A percentile compares a stretch with the other conserved stretches of the same genome.
phyloP scores from a whole-genome alignment of 2,113 vertebrate species.

The Oncorhynchus gorbuscha region DNA sequence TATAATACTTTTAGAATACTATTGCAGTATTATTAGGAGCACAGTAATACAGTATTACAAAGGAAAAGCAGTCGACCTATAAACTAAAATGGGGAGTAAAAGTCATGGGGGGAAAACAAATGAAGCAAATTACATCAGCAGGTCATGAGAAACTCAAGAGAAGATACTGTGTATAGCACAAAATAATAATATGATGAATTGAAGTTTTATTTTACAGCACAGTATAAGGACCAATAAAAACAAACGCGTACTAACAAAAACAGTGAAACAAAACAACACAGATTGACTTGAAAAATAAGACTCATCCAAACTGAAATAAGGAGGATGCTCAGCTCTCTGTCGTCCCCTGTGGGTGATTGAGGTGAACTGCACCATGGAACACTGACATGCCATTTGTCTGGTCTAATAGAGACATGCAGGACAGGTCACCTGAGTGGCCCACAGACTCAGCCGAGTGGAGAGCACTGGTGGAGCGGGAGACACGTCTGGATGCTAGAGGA shows the following conservation, averaged over 20 bases:
- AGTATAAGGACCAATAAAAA: not conserved
- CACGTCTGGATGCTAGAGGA: constrained; percentile 85
- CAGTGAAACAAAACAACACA: not conserved
- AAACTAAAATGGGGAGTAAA: not conserved
- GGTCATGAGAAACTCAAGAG: not conserved
- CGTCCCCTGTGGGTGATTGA: constrained; percentile 14
- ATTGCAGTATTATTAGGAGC: not conserved
- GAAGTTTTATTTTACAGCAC: not conserved
- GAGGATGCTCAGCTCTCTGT: not conserved
- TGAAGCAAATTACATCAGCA: not conserved
- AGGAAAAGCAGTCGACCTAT: not conserved
- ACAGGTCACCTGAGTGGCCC: constrained; percentile 94
- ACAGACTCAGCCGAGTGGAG: constrained; percentile 84
- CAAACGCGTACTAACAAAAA: not conserved
- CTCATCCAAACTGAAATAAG: not conserved
- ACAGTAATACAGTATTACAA: not conserved
- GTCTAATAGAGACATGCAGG: constrained; percentile 32
- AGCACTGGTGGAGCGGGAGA: constrained; percentile 91
- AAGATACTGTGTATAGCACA: not conserved
- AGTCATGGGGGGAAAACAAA: not conserved
- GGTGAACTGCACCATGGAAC: not conserved
- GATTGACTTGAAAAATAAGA: not conserved
- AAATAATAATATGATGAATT: not conserved
- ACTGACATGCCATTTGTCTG: not conserved
- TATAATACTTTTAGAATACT: not conserved